Conservation (phyloP, 2,113 vertebrate species). For the Vanacampus margaritifer region DNA sequence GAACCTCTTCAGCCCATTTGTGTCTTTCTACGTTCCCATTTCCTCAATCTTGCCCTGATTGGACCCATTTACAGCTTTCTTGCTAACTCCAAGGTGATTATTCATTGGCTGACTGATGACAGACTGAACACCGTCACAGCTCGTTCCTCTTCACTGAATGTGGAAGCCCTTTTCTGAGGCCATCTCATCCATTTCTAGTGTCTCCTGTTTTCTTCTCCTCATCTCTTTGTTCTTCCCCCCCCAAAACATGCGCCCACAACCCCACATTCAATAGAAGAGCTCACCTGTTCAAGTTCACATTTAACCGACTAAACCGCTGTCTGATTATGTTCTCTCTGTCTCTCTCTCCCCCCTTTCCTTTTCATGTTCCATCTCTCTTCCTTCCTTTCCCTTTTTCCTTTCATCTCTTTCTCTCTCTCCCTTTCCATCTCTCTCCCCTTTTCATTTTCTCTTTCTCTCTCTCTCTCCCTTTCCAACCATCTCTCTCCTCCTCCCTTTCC, state of each 20-base stretch:
- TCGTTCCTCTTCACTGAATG: slow-evolving; percentile 34
- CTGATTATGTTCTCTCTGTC: too few relatives aligned
- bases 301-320: neutral
- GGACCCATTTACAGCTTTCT: slow-evolving; percentile 35
- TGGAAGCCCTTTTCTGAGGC: slow-evolving; percentile 25
- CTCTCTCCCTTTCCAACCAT: too few relatives aligned
- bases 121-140: slow-evolving; percentile 23
- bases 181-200: slow-evolving; percentile 10
- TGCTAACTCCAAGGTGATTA: slow-evolving; percentile 10
- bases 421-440: too few relatives aligned
- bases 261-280: neutral
- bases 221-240: slow-evolving; percentile 2
- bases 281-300: neutral
- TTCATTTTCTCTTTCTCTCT: too few relatives aligned
- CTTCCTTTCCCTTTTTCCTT: too few relatives aligned
- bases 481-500: too few relatives aligned
- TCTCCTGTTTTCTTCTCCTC: slow-evolving; percentile 22
- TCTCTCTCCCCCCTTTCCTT: too few relatives aligned
- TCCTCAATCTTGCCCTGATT: slow-evolving; percentile 25
- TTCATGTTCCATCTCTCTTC: too few relatives aligned
- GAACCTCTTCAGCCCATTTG: slow-evolving; percentile 7
- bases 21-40: slow-evolving; percentile 27
- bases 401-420: too few relatives aligned
- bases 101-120: slow-evolving; percentile 47
- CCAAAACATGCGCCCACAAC: neutral